Evolutionary conservation across 2,113 vertebrate species (phyloP).

Genomic region (Ailurus styani): DNA sequence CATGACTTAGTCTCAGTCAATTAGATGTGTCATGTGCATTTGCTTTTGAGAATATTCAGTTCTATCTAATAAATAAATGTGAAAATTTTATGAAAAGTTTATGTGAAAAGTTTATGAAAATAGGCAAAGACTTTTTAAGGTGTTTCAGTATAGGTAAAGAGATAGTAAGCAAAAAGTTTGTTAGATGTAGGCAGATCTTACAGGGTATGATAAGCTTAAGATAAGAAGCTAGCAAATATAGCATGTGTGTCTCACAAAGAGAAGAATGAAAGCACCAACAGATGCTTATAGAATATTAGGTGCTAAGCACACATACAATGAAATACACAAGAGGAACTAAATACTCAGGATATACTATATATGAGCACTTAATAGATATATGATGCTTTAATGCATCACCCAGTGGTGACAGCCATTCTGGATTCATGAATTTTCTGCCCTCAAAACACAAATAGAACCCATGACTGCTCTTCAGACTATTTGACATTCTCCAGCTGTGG

Average conservation of each 20-base stretch:
- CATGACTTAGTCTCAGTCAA: not conserved
- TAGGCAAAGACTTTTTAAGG: not conserved
- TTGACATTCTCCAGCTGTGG: not conserved
- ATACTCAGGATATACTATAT: not conserved
- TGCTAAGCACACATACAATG: not conserved
- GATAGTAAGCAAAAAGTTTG: not conserved
- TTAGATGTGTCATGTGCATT: not conserved
- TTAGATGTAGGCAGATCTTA: not conserved
- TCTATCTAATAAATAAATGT: not conserved
- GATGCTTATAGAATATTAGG: not conserved
- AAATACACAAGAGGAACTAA: not conserved
- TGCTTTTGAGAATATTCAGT: not conserved
- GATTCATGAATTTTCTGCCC: not conserved
- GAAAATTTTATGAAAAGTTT: too few relatives aligned
- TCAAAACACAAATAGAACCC: not conserved
- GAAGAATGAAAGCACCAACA: not conserved
- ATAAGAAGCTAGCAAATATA: not conserved
- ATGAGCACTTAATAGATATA: not conserved
- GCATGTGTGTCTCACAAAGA: not conserved
- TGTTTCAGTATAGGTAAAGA: not conserved
- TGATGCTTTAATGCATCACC: not conserved
- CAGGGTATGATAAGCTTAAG: accelerated
- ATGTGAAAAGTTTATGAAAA: conserved; percentile 17
- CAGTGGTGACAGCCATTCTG: not conserved
- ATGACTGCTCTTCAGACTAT: not conserved